Base-by-base conservation (phyloP, 1,140 invertebrate genomes). In the Ceratoteleas bidentatus region DNA sequence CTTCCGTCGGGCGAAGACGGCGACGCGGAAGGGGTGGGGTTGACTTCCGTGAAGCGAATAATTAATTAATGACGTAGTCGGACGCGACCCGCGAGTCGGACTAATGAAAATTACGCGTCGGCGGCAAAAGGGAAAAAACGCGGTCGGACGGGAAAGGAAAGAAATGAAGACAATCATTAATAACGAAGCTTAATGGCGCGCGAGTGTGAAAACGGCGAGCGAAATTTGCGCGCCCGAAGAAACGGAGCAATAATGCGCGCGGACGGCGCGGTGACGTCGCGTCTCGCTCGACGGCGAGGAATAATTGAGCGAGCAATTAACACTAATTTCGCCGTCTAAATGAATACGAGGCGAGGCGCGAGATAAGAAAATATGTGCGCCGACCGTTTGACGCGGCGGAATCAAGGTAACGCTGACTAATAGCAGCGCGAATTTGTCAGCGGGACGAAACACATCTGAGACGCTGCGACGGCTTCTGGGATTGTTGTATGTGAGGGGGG, bases 141-240 rank as follows among this genome's bases (percentile, higher is more conserved):
- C 40, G 15, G 69, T 38, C 40, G 50, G 24, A 24, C 24, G 24
- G 24, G 75, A 38, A 57, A 78, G 33, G 53, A 78, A 74, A 83
- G 80, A 85, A 78, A 85, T 72, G 81, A 79, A 83, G 78, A 61
- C 78, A 84, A 83, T 87, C 83, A 84, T 87, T 87, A 86, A 88
- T 83, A 88, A 86, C 83, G 83, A 85, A 80, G 70, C 75, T 83
- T 83, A 76, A 83, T 79, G 65, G 81, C 60, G 81, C 70, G 36
- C 64, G 65, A 79, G 66, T 79, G 72, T 76, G 75, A 52, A 76
- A 76, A 64, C 60, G 70, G 54, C 65, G 74, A 74, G 70, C 50
- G 70, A 74, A 70, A 87, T 85, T 83, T 84, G 24, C 24, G 24
- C 24, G 76, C 82, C 72, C 70, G 78, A 78, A 75, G 74, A 75